phyloP scores from a whole-genome alignment of 2,888 invertebrate species.

The Heliconius ethilla region DNA sequence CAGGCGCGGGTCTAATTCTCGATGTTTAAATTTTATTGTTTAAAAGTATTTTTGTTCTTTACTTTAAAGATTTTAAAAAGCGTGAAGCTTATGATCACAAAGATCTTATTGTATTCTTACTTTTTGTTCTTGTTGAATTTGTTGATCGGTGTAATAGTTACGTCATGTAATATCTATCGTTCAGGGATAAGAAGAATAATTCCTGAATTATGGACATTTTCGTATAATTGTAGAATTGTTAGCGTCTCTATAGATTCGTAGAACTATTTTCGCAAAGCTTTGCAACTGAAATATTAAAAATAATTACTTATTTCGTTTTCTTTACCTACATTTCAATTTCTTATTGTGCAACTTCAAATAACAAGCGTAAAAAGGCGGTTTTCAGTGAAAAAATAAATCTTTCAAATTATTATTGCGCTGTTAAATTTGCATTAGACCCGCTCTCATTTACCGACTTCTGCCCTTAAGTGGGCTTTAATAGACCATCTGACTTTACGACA shows the following conservation, averaged over 20 bases:
- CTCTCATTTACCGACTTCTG: slow-evolving; percentile 34
- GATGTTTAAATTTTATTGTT: too few species aligned
- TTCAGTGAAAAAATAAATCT: slow-evolving; percentile 37
- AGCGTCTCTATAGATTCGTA: not conserved
- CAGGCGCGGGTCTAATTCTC: too few species aligned
- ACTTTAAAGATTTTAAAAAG: too few species aligned
- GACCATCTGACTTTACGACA: slow-evolving; percentile 38
- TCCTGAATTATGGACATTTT: not conserved
- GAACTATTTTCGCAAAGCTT: not conserved
- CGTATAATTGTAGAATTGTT: not conserved
- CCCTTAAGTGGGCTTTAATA: slow-evolving; percentile 35
- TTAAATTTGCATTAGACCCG: slow-evolving; percentile 40
- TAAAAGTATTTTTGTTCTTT: too few species aligned
- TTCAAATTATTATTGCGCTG: slow-evolving; percentile 38
- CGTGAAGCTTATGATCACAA: too few species aligned
- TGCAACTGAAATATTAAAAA: not conserved
- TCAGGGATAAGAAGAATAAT: not conserved
- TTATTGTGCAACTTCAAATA: not conserved
- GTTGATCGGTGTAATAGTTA: not conserved
- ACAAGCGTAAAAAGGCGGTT: slow-evolving; percentile 6
- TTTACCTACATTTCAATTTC: not conserved
- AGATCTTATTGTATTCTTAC: too few species aligned
- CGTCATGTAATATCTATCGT: too few species aligned
- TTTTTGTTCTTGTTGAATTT: not conserved
- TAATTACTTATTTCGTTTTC: not conserved